phyloP scores from a whole-genome alignment of 2,888 invertebrate genomes.

The Dynastes grantii region DNA sequence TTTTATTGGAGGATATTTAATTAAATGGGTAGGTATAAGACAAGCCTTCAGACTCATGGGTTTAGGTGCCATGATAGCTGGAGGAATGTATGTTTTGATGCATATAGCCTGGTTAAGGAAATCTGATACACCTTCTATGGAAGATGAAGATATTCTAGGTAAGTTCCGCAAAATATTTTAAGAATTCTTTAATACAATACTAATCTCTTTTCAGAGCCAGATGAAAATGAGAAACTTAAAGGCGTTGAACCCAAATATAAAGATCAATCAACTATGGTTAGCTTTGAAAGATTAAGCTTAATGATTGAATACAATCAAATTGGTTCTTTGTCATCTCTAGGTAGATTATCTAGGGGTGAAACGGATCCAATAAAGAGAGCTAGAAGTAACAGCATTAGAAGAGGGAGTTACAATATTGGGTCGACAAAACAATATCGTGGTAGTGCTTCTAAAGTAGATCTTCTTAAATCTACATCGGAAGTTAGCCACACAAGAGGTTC shows the following conservation, averaged over 20 bases:
- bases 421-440: constrained; percentile 70
- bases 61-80: constrained; percentile 80
- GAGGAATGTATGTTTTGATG: constrained; percentile 79
- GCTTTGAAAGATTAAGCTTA: constrained; percentile 81
- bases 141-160: constrained; percentile 71
- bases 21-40: constrained; percentile 83
- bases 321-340: constrained; percentile 82
- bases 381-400: constrained; percentile 70
- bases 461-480: constrained; percentile 81
- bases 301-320: constrained; percentile 85
- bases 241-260: constrained; percentile 75
- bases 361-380: constrained; percentile 60
- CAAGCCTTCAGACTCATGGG: constrained; percentile 88
- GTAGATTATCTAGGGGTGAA: constrained; percentile 67
- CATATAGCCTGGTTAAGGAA: constrained; percentile 83
- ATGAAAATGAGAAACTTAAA: constrained; percentile 78
- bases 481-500: constrained; percentile 72
- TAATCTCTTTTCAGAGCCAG: constrained; percentile 62
- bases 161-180: constrained; percentile 51
- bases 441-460: constrained; percentile 77
- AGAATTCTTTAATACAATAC: constrained; percentile 32
- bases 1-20: constrained; percentile 85
- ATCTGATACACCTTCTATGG: constrained; percentile 71
- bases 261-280: constrained; percentile 81
- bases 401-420: constrained; percentile 76